Percentiles rank a stretch among this genome's conserved stretches.
Evolutionary conservation across 2,888 invertebrate species (phyloP).

Genomic region (Meta bourneti): DNA sequence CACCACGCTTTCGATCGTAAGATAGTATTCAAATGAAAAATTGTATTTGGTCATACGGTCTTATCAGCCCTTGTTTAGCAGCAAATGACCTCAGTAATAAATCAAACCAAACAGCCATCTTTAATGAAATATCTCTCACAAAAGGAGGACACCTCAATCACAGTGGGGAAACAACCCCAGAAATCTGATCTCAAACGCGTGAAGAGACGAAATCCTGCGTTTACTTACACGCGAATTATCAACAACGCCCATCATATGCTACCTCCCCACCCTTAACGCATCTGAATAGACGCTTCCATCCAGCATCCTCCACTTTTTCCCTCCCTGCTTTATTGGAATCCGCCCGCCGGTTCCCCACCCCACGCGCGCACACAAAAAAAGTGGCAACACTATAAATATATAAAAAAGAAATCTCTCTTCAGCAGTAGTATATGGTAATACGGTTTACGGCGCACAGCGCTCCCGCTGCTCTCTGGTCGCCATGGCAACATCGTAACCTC

Average conservation of each 20-base stretch:
- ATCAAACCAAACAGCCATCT: too few relatives aligned
- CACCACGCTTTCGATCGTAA: too few relatives aligned
- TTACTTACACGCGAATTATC: too few relatives aligned
- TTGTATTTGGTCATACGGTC: too few relatives aligned
- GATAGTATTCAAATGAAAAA: too few relatives aligned
- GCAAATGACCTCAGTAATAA: too few relatives aligned
- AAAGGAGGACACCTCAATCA: too few relatives aligned
- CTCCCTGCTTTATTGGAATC: slow-evolving; percentile 59
- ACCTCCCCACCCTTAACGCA: slow-evolving; percentile 11
- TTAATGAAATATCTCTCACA: too few relatives aligned
- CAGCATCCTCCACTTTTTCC: slow-evolving; percentile 26
- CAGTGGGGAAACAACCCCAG: too few relatives aligned
- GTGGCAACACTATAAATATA: slow-evolving; percentile 49
- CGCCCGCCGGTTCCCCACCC: slow-evolving; percentile 59
- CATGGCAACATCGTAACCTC: slow-evolving; percentile 44
- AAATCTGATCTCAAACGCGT: too few relatives aligned
- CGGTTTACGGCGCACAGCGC: slow-evolving; percentile 60
- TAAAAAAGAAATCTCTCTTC: slow-evolving; percentile 39
- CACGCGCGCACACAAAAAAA: slow-evolving; percentile 45
- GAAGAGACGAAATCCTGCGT: too few relatives aligned
- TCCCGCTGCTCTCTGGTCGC: slow-evolving; percentile 61
- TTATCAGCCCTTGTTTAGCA: too few relatives aligned
- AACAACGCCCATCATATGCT: slow-evolving; percentile 36
- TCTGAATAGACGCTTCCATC: slow-evolving; percentile 53
- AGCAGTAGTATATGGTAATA: slow-evolving; percentile 66